Evolutionary conservation across 2,888 invertebrate species (phyloP), one percentile per base, ranked within the genome.

Genomic region (Trypoxylon attenuatum): DNA sequence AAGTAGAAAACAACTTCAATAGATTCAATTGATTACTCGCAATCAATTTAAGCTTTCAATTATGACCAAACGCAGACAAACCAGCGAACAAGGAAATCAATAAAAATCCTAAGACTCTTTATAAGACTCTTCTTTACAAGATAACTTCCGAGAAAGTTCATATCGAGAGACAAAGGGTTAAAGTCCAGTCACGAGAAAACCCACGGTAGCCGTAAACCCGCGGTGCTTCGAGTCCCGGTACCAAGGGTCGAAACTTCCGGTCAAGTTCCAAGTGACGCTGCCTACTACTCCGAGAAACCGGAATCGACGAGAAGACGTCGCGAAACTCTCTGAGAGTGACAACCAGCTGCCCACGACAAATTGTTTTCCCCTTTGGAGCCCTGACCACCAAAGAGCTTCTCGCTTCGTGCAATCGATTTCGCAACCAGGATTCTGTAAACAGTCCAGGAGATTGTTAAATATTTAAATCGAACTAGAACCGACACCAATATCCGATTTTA

Each of bases 221-320:
- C 56, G 52, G 69, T 68, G 58, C 63, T 71, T 38, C 38, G 16
- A 45, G 16, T 27, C 2, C 10, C 8, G 47, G 19, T 13, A n/a
- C n/a, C 27, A 13, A 29, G 25, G n/a, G n/a, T n/a, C 19, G 57
- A 55, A 55, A 63, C 58, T 59, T 68, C 47, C 38, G 2, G 38
- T 6, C 21, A 42, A 68, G 55, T 68, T 58, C 53, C 42, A 54
- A 49, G 45, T 51, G 52, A 45, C 38, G 46, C 45, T 39, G 46
- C 42, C 49, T n/a, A n/a, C n/a, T n/a, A n/a, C n/a, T n/a, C n/a
- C n/a, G n/a, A n/a, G 42, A 23, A 16, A 41, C 27, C 29, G 21
- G 43, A 47, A 56, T 73, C 21, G 52, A 39, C 52, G 54, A 67
- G 67, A 71, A 56, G 67, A 74, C 63, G 67, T 68, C 63, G 56